These are phyloP conservation scores for Premnoplex brunnescens DNA, from an alignment of 2,797 vertebrate genomes.

Conservation along the genomic window DNA sequence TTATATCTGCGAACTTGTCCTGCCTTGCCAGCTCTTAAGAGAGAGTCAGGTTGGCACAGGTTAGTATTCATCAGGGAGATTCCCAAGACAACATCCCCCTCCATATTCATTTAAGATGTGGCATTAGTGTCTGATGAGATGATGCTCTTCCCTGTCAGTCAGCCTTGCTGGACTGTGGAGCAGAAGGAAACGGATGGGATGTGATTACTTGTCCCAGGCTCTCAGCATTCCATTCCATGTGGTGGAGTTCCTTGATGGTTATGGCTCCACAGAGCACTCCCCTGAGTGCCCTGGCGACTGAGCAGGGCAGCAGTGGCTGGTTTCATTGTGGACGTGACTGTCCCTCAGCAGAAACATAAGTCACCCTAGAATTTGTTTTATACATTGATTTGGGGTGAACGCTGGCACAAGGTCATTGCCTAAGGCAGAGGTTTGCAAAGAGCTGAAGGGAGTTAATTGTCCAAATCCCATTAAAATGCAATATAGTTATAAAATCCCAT, in stretches of 20 bases:
- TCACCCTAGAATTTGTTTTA: background rate
- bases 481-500: constrained; percentile 37
- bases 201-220: background rate
- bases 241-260: background rate
- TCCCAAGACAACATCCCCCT: background rate
- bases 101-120: accelerated
- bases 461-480: constrained; percentile 50
- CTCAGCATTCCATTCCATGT: background rate
- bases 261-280: background rate
- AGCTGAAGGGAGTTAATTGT: constrained; percentile 35
- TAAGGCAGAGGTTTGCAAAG: constrained; percentile 16
- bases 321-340: background rate
- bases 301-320: background rate
- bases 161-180: background rate
- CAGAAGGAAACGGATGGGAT: background rate
- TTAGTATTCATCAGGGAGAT: background rate
- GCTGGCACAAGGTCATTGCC: constrained; percentile 1
- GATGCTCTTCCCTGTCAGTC: background rate
- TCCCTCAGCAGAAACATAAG: background rate
- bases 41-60: background rate
- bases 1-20: background rate
- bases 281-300: background rate
- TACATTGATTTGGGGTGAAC: background rate
- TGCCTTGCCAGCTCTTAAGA: background rate
- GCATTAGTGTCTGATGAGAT: background rate